These are phyloP conservation scores for Sinodicranocentrus sp. DNA, from an alignment of 2,888 invertebrate species.

Conservation along the genomic window DNA sequence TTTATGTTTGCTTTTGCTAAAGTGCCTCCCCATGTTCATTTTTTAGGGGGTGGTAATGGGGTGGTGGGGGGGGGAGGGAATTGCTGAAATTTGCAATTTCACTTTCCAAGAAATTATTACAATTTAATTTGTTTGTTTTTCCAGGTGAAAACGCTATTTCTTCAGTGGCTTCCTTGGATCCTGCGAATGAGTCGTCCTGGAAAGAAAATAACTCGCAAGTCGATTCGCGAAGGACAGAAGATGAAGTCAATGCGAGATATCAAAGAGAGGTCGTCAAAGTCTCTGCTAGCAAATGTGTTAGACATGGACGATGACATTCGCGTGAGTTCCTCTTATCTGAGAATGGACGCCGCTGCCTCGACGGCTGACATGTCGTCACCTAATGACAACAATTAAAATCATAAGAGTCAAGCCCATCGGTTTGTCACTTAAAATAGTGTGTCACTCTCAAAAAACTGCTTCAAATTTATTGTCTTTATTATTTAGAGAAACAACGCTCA, in stretches of 20 bases:
- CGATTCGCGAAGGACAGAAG: slow-evolving; percentile 92
- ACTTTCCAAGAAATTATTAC: neutral
- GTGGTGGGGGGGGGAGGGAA: neutral
- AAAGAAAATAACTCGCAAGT: slow-evolving; percentile 94
- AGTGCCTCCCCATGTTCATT: neutral
- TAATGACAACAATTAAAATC: too few relatives aligned
- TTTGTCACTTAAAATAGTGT: too few relatives aligned
- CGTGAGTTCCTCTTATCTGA: slow-evolving; percentile 80
- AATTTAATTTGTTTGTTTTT: too few relatives aligned
- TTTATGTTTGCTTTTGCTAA: neutral
- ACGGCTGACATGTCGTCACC: slow-evolving; percentile 77
- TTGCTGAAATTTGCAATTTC: neutral
- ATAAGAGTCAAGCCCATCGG: too few relatives aligned
- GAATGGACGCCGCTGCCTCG: slow-evolving; percentile 77
- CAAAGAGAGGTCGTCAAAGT: slow-evolving; percentile 95
- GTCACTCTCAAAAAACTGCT: too few relatives aligned
- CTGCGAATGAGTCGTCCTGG: slow-evolving; percentile 97
- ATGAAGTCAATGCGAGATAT: slow-evolving; percentile 93
- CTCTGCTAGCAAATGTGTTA: slow-evolving; percentile 94
- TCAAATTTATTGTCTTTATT: too few relatives aligned
- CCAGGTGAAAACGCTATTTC: slow-evolving; percentile 95
- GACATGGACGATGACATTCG: slow-evolving; percentile 98
- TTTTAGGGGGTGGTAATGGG: neutral
- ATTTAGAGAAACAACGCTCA: too few relatives aligned
- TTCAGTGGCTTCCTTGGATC: slow-evolving; percentile 98